Conservation (phyloP, 2,113 vertebrate species). For the Ammodytes marinus region DNA sequence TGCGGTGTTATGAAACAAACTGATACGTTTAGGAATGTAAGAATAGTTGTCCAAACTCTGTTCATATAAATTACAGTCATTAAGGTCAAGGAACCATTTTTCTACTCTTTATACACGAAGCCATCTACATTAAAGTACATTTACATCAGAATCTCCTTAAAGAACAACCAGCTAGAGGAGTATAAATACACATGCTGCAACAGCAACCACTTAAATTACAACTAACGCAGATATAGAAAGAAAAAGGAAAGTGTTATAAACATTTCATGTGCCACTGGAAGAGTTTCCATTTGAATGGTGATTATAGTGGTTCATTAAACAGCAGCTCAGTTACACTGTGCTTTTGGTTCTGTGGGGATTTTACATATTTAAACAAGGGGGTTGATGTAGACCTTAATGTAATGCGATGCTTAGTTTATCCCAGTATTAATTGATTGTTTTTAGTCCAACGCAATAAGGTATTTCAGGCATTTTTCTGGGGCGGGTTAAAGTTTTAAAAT, state of each 20-base stretch:
- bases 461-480: background rate
- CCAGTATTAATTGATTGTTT: background rate
- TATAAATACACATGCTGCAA: constrained; percentile 76
- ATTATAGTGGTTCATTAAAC: constrained; percentile 61
- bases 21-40: constrained; percentile 22
- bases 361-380: background rate
- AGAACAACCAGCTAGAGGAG: constrained; percentile 76
- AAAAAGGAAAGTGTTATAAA: constrained; percentile 46
- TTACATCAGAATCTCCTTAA: constrained; percentile 75
- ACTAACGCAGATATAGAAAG: constrained; percentile 44
- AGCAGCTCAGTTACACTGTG: constrained; percentile 59
- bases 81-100: constrained; percentile 48
- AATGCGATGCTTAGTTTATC: constrained; percentile 36
- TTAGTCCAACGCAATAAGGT: background rate
- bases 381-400: constrained; percentile 6
- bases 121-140: constrained; percentile 71
- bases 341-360: constrained; percentile 9
- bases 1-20: constrained; percentile 26
- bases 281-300: constrained; percentile 43
- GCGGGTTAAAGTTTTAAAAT: background rate
- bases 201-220: constrained; percentile 75
- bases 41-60: constrained; percentile 46
- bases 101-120: constrained; percentile 74
- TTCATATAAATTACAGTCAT: constrained; percentile 74
- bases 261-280: constrained; percentile 69